phyloP scores from a whole-genome alignment of 2,797 vertebrate species.

The Falco cherrug region DNA sequence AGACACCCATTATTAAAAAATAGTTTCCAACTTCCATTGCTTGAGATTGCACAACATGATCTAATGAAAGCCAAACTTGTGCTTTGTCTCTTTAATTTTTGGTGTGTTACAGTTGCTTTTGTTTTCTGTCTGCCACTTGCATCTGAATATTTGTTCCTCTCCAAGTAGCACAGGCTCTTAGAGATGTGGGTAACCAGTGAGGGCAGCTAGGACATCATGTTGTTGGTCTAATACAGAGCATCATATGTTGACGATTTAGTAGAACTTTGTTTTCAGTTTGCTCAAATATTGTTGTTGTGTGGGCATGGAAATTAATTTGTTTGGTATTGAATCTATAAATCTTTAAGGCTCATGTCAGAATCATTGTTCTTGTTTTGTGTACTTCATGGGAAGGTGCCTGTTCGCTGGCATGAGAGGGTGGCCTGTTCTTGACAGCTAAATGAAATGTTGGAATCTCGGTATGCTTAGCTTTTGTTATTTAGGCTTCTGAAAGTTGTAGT shows the following conservation, averaged over 20 bases:
- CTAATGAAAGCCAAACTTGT: background rate
- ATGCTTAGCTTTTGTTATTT: background rate
- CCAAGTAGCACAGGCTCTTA: background rate
- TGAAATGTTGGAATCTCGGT: background rate
- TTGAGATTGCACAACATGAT: background rate
- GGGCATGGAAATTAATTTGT: background rate
- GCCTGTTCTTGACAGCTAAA: background rate
- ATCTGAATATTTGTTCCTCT: background rate
- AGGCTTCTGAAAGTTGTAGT: background rate
- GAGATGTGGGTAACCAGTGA: background rate
- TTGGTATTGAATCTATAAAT: background rate
- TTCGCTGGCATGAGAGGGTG: background rate
- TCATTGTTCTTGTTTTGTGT: background rate
- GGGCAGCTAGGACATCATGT: background rate
- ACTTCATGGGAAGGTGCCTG: background rate
- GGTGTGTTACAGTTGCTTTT: background rate
- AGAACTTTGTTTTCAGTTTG: background rate
- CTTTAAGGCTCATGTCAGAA: background rate
- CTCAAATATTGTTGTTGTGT: background rate
- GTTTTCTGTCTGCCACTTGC: background rate
- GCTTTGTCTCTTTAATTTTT: background rate
- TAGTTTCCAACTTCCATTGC: background rate
- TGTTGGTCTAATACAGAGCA: background rate
- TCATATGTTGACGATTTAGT: background rate
- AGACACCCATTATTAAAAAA: background rate